phyloP scores from a whole-genome alignment of 1,140 invertebrate species.

The Drosophila rhopaloa region DNA sequence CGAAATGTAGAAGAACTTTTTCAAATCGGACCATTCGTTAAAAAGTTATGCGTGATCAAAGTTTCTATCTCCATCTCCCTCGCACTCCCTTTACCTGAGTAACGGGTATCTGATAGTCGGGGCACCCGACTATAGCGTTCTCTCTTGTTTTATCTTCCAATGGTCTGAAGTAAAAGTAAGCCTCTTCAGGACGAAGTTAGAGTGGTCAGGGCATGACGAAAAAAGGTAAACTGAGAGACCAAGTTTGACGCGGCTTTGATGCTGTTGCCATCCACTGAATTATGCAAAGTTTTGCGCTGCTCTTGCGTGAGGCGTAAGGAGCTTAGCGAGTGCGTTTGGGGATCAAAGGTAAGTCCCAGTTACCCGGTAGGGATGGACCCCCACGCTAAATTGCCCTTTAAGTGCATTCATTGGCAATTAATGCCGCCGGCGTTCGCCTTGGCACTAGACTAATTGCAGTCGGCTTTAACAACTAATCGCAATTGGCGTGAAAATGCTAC shows the following conservation, averaged over 20 bases:
- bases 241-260: conserved; percentile 50
- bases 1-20: too few relatives aligned
- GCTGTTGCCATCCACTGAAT: conserved; percentile 45
- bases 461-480: conserved; percentile 67
- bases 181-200: conserved; percentile 16
- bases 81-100: too few relatives aligned
- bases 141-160: neutral
- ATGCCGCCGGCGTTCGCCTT: conserved; percentile 63
- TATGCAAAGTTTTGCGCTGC: conserved; percentile 49
- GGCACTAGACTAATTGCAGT: conserved; percentile 67
- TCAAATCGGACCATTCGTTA: too few relatives aligned
- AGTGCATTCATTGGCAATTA: conserved; percentile 78
- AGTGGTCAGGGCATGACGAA: conserved; percentile 9
- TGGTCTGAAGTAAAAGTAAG: conserved; percentile 15
- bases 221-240: conserved; percentile 19
- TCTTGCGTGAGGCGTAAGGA: conserved; percentile 39
- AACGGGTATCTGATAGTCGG: too few relatives aligned
- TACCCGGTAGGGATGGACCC: conserved; percentile 5
- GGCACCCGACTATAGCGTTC: too few relatives aligned
- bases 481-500: conserved; percentile 60
- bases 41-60: too few relatives aligned
- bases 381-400: conserved; percentile 70
- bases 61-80: too few relatives aligned
- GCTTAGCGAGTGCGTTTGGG: conserved; percentile 29
- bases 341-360: conserved; percentile 36